These are phyloP conservation scores for Xenopus petersii DNA, from an alignment of 2,797 vertebrate genomes.

Conservation along the genomic window DNA sequence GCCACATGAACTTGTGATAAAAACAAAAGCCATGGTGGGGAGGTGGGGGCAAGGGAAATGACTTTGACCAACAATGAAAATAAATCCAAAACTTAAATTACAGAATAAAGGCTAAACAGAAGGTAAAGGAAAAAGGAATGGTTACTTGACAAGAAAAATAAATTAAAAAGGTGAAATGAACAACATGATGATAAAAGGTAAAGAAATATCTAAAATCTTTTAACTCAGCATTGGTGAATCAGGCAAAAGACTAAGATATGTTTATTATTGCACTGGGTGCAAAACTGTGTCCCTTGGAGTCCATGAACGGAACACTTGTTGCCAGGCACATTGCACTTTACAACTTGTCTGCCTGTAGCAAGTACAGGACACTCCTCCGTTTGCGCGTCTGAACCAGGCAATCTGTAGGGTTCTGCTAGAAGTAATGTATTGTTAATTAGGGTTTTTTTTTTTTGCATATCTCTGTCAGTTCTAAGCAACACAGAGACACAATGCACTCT, in stretches of 20 bases:
- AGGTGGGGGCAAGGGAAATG: constrained; percentile 63
- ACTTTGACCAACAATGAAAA: constrained; percentile 60
- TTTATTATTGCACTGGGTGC: too few relatives aligned
- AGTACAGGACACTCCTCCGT: too few relatives aligned
- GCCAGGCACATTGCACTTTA: too few relatives aligned
- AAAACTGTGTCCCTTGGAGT: too few relatives aligned
- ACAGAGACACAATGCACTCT: too few relatives aligned
- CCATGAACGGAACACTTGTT: too few relatives aligned
- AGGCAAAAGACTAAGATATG: constrained; percentile 61
- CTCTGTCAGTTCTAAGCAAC: too few relatives aligned
- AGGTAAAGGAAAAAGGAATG: constrained; percentile 42
- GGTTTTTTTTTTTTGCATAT: too few relatives aligned
- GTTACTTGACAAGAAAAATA: constrained; percentile 33
- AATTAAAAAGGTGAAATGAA: not conserved
- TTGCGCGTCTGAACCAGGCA: too few relatives aligned
- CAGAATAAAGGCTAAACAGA: constrained; percentile 27
- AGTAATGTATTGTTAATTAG: too few relatives aligned
- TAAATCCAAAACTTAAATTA: constrained; percentile 41
- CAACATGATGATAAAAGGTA: not conserved
- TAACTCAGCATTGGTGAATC: constrained; percentile 72
- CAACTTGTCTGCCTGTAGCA: too few relatives aligned
- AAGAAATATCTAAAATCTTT: constrained; percentile 43
- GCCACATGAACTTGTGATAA: constrained; percentile 87
- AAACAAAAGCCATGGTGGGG: constrained; percentile 68
- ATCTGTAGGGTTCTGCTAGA: too few relatives aligned